Evolutionary conservation across 35 echinoderm and acorn worm genomes (phyloP).

Genomic region (Lytechinus pictus): DNA sequence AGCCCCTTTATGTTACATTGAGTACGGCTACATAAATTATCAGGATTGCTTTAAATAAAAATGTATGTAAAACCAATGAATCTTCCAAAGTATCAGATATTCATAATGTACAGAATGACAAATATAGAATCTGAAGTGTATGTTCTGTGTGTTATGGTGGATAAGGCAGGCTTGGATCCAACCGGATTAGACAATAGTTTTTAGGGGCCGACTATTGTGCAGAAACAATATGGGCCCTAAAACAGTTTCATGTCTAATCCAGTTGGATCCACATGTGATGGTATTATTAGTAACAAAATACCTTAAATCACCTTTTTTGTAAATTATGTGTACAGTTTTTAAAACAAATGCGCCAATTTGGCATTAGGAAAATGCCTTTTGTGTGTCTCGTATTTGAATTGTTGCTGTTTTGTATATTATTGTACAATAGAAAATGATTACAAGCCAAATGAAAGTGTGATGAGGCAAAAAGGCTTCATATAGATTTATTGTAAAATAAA

Average conservation of each 20-base stretch:
- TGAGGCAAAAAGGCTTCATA: neutral
- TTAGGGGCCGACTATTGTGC: too few relatives aligned
- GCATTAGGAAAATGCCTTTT: slow-evolving; percentile 15
- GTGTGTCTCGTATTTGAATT: neutral
- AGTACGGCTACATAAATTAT: too few relatives aligned
- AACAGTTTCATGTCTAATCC: too few relatives aligned
- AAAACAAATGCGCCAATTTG: neutral
- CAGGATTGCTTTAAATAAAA: neutral
- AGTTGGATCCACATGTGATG: too few relatives aligned
- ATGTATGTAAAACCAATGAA: neutral
- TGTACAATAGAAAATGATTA: neutral
- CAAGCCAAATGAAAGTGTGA: neutral
- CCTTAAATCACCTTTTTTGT: neutral
- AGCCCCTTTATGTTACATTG: too few relatives aligned
- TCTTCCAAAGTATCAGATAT: neutral
- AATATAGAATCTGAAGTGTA: too few relatives aligned
- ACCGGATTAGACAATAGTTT: too few relatives aligned
- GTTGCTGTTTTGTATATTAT: neutral
- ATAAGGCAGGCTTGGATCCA: too few relatives aligned
- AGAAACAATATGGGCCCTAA: too few relatives aligned
- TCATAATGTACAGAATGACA: too few relatives aligned
- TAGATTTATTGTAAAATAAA: slow-evolving; percentile 16
- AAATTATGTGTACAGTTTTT: neutral
- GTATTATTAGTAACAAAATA: too few relatives aligned
- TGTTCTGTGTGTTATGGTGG: too few relatives aligned